phyloP scores from a whole-genome alignment of 2,797 vertebrate genomes.

The Oryzias sinensis region DNA sequence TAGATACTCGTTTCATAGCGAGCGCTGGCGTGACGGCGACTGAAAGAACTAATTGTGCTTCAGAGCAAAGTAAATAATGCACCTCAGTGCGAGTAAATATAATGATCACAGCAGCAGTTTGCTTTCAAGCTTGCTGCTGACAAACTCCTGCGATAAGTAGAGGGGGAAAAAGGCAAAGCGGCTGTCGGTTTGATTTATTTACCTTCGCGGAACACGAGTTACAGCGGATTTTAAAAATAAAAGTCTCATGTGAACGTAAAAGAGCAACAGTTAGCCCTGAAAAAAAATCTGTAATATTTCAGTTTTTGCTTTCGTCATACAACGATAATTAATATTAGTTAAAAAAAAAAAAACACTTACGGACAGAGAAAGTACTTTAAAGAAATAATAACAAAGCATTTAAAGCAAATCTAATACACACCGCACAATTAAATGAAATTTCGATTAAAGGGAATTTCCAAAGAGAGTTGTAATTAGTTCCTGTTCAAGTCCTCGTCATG shows the following conservation, averaged over 20 bases:
- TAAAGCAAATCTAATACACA: constrained; percentile 42
- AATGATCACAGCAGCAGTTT: constrained; percentile 5
- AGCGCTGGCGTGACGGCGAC: constrained; percentile 33
- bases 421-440: constrained; percentile 55
- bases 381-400: constrained; percentile 10
- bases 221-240: too few relatives aligned
- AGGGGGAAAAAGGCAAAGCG: constrained; percentile 3
- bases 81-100: constrained; percentile 12
- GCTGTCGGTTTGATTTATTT: constrained; percentile 6
- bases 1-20: constrained; percentile 22
- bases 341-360: constrained; percentile 15
- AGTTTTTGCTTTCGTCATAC: constrained; percentile 20
- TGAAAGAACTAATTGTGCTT: constrained; percentile 29
- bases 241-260: background rate
- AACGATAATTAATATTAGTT: constrained; percentile 36
- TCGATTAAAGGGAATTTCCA: constrained; percentile 55
- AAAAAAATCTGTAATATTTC: constrained; percentile 10
- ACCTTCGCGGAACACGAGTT: background rate
- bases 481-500: constrained; percentile 51
- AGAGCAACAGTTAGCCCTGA: constrained; percentile 8
- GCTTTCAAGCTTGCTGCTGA: constrained; percentile 4
- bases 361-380: constrained; percentile 19
- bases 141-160: background rate
- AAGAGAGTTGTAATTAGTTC: constrained; percentile 62
- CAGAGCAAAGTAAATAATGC: constrained; percentile 34